phyloP scores from a whole-genome alignment of 1,140 invertebrate species.

The Kradibia gibbosae region DNA sequence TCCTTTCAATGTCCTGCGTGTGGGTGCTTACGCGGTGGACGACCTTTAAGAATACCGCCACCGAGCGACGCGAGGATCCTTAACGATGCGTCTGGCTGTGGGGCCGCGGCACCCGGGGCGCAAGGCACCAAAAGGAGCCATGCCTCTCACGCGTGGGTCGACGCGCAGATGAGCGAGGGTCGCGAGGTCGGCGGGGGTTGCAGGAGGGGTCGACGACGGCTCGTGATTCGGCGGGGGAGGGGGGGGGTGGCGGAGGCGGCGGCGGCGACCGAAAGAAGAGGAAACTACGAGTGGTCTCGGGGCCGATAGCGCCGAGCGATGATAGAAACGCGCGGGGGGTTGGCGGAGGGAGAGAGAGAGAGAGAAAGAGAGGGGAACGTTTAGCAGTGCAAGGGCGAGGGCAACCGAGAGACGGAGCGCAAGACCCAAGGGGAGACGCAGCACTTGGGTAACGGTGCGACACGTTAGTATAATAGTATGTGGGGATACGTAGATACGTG shows the following conservation, averaged over 20 bases:
- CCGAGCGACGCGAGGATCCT: not conserved
- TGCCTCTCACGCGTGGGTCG: not conserved
- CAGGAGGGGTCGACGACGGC: not conserved
- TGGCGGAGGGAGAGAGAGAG: not conserved
- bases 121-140: not conserved
- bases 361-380: not conserved
- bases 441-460: no score
- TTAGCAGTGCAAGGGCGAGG: not conserved
- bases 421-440: no score
- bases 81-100: not conserved
- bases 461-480: no score
- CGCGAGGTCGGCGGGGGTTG: not conserved
- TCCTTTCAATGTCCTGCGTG: slow-evolving; percentile 14
- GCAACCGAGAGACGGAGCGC: no score
- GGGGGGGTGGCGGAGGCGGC: not conserved
- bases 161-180: not conserved
- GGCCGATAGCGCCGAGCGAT: no score
- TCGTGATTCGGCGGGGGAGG: no score
- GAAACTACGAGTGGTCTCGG: not conserved
- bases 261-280: not conserved
- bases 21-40: not conserved
- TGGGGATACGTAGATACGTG: no score
- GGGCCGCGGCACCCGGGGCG: no score
- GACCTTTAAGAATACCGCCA: slow-evolving; percentile 3
- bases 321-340: no score